Percentiles rank a stretch among this genome's conserved stretches.
phyloP scores from a whole-genome alignment of 1,140 invertebrate species.

The Portunus trituberculatus region DNA sequence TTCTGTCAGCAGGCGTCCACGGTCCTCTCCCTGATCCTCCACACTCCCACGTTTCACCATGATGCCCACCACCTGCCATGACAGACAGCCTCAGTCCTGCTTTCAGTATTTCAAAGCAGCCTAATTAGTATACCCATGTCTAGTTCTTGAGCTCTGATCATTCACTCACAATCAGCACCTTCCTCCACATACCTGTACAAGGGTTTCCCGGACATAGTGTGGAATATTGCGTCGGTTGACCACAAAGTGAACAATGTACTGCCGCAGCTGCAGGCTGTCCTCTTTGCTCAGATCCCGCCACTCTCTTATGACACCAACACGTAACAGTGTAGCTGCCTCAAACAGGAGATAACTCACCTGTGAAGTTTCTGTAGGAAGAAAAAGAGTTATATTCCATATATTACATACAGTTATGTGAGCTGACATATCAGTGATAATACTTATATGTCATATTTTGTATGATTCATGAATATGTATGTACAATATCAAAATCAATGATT shows the following conservation, averaged over 20 bases:
- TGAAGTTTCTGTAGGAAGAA: conserved; percentile 84
- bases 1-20: conserved; percentile 87
- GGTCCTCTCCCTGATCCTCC: conserved; percentile 86
- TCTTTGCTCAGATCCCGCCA: conserved; percentile 86
- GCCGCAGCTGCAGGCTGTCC: conserved; percentile 87
- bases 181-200: conserved; percentile 85
- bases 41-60: conserved; percentile 91
- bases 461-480: neutral
- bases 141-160: no score
- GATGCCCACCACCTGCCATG: conserved; percentile 87
- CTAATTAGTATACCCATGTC: no score
- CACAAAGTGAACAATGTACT: conserved; percentile 90
- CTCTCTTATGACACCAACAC: conserved; percentile 90
- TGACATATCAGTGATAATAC: no score
- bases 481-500: no score
- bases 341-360: conserved; percentile 91
- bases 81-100: conserved; percentile 18
- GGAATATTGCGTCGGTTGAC: conserved; percentile 85
- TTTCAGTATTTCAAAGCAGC: neutral
- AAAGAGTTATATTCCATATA: conserved; percentile 52
- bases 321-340: conserved; percentile 91
- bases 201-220: conserved; percentile 85
- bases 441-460: neutral
- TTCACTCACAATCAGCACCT: neutral
- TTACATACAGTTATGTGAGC: neutral